A percentile compares a stretch with the other conserved stretches of the same genome.
These are phyloP conservation scores for Acinonyx jubatus DNA, from an alignment of 2,113 vertebrate species.

Conservation along the genomic window DNA sequence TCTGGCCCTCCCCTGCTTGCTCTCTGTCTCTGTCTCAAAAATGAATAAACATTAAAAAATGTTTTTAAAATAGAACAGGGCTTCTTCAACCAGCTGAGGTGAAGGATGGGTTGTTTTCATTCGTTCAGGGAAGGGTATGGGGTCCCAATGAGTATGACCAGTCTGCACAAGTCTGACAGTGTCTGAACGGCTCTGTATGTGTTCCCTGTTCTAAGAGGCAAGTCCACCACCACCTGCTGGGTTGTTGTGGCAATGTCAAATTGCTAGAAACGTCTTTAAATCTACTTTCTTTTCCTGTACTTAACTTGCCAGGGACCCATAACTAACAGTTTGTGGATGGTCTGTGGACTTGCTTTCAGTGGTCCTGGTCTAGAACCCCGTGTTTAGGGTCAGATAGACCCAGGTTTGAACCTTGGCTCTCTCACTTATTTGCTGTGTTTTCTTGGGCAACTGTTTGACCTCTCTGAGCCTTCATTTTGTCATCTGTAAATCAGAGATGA, in stretches of 20 bases:
- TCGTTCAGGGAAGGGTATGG: neutral
- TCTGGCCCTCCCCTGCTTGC: too few species aligned
- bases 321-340: neutral
- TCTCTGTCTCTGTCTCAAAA: too few species aligned
- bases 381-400: neutral
- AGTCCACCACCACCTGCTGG: neutral
- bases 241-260: neutral
- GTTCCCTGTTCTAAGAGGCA: neutral
- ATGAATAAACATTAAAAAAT: too few species aligned
- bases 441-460: neutral
- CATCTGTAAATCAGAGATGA: neutral
- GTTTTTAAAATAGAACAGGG: neutral
- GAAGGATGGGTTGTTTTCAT: neutral
- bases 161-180: neutral
- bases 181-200: neutral
- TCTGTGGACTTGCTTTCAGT: neutral
- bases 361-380: neutral
- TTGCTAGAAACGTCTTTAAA: neutral
- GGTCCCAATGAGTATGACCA: neutral
- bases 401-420: neutral
- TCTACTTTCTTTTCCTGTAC: neutral
- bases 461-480: constrained; percentile 14
- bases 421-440: neutral
- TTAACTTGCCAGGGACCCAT: neutral
- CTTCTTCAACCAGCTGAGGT: neutral